Evolutionary conservation across 2,113 vertebrate species (phyloP).

Genomic region (Stomatorhinus ivindoensis): DNA sequence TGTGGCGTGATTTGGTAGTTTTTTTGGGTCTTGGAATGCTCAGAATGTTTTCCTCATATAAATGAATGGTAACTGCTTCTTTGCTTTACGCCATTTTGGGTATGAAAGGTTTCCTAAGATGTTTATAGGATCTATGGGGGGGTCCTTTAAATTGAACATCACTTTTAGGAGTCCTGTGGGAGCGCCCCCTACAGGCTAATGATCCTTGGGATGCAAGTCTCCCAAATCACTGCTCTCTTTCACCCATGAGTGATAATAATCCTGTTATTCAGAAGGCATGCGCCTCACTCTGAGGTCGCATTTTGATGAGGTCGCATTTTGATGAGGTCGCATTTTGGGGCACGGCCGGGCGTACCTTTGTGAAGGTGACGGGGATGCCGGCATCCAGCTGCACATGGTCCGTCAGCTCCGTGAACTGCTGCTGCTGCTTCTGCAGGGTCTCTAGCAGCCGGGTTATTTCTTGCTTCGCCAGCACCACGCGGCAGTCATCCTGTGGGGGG

Average conservation of each 20-base stretch:
- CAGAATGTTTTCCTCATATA: neutral
- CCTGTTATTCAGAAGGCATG: neutral
- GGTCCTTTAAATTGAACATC: neutral
- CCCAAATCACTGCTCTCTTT: neutral
- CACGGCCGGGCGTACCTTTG: constrained; percentile 69
- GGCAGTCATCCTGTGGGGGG: constrained; percentile 79
- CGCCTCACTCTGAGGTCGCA: neutral
- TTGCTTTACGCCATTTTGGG: too few relatives aligned
- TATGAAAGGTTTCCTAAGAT: neutral
- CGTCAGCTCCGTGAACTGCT: constrained; percentile 92
- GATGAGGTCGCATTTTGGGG: neutral
- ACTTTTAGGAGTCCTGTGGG: neutral
- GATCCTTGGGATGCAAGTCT: neutral
- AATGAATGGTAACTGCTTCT: neutral
- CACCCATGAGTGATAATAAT: neutral
- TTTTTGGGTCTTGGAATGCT: neutral
- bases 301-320: neutral
- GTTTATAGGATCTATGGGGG: neutral
- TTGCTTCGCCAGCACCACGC: constrained; percentile 90
- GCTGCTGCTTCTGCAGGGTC: constrained; percentile 93
- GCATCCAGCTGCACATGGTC: constrained; percentile 92
- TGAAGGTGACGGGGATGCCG: constrained; percentile 95
- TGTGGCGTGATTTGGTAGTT: neutral
- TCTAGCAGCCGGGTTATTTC: constrained; percentile 90
- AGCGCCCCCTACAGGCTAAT: neutral